Conservation (phyloP, 2,888 invertebrate genomes). For the Dione juno region DNA sequence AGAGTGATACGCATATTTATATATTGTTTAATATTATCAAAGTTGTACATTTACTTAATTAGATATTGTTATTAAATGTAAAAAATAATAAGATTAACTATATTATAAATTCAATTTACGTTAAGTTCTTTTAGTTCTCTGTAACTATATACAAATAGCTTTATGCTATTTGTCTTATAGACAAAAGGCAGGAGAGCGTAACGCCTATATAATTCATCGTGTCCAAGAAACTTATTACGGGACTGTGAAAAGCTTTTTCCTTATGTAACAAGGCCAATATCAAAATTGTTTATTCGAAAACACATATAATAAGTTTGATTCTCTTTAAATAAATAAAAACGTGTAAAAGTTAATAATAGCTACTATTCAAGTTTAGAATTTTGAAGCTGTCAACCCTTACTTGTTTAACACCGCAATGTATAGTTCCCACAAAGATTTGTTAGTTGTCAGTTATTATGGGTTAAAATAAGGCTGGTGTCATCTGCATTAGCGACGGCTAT, state of each 20-base stretch:
- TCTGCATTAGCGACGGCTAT: constrained; percentile 47
- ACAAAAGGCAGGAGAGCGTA: constrained; percentile 8
- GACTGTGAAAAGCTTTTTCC: background rate
- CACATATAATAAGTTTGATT: no score
- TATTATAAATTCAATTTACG: background rate
- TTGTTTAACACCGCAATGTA: constrained; percentile 53
- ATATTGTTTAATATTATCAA: background rate
- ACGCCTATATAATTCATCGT: background rate
- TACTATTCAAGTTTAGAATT: background rate
- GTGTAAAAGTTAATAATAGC: background rate
- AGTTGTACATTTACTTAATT: background rate
- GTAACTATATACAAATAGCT: background rate
- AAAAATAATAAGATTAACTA: no score
- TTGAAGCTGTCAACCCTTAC: constrained; percentile 40
- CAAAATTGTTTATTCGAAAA: no score
- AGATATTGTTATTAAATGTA: no score
- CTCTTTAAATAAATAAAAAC: background rate
- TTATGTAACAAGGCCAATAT: background rate
- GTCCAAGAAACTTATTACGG: background rate
- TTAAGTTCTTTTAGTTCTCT: background rate
- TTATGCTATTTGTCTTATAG: background rate
- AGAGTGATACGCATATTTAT: background rate
- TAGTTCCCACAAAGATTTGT: constrained; percentile 76
- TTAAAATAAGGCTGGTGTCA: constrained; percentile 41
- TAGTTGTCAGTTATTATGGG: constrained; percentile 70